A percentile compares a stretch with the other conserved stretches of the same genome.
Evolutionary conservation across 2,113 vertebrate genomes (phyloP).

Genomic region (Vidua macroura): DNA sequence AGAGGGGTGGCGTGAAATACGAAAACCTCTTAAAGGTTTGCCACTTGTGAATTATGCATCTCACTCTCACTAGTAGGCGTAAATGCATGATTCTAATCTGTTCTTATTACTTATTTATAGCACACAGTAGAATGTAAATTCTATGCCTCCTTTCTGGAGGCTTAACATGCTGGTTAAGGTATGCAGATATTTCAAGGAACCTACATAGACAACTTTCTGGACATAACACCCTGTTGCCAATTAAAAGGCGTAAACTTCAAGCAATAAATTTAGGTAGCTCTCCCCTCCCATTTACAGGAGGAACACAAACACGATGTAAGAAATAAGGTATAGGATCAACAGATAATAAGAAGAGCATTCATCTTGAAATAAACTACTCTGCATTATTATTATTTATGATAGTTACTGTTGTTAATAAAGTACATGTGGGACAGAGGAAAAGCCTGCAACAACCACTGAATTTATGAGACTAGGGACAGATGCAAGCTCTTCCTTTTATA

Average conservation of each 20-base stretch:
- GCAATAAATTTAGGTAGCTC: conserved; percentile 45
- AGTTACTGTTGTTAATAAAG: conserved; percentile 50
- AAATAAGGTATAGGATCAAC: conserved; percentile 42
- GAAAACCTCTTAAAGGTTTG: conserved; percentile 43
- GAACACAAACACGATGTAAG: background rate
- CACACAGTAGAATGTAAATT: conserved; percentile 61
- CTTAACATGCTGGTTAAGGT: conserved; percentile 40
- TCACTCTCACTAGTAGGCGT: conserved; percentile 53
- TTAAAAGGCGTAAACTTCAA: conserved; percentile 57
- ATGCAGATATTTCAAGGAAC: conserved; percentile 32
- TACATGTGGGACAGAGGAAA: conserved; percentile 5
- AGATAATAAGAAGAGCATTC: conserved; percentile 32
- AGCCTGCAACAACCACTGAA: conserved; percentile 3
- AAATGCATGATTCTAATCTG: conserved; percentile 70
- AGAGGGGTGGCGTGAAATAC: background rate
- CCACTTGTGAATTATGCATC: conserved; percentile 64
- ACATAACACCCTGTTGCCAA: conserved; percentile 28
- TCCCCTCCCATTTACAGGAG: background rate
- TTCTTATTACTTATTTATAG: conserved; percentile 72
- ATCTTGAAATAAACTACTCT: conserved; percentile 49
- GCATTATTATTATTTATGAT: conserved; percentile 52
- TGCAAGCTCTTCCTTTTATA: conserved; percentile 33
- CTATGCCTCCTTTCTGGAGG: conserved; percentile 32
- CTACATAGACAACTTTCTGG: conserved; percentile 32
- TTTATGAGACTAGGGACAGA: conserved; percentile 58